Conservation (phyloP, 2,888 invertebrate species). For the Noctua janthe region DNA sequence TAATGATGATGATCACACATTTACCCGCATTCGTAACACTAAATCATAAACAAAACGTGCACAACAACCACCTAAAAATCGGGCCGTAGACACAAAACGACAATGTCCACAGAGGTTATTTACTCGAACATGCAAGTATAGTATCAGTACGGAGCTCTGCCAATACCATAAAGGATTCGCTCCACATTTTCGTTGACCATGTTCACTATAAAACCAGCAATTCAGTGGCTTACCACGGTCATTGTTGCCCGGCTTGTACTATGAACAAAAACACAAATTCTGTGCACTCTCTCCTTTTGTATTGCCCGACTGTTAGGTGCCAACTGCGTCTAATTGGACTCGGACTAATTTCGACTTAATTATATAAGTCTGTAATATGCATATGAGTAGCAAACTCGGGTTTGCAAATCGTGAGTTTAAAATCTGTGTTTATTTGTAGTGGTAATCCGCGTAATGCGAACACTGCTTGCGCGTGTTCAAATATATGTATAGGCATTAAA, state of each 20-base stretch:
- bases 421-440: conserved; percentile 29
- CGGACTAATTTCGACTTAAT: conserved; percentile 62
- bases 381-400: conserved; percentile 46
- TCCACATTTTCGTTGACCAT: conserved; percentile 65
- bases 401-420: conserved; percentile 50
- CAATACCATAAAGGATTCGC: conserved; percentile 64
- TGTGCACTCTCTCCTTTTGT: conserved; percentile 58
- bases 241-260: conserved; percentile 55
- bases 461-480: conserved; percentile 4
- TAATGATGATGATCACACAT: neutral
- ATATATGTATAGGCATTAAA: conserved; percentile 5
- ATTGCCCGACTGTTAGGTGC: conserved; percentile 60
- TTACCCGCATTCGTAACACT: neutral
- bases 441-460: neutral
- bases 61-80: conserved; percentile 16
- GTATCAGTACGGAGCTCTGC: conserved; percentile 59
- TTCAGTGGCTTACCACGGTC: conserved; percentile 63
- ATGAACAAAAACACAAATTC: conserved; percentile 66
- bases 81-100: conserved; percentile 42
- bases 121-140: conserved; percentile 55
- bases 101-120: conserved; percentile 40
- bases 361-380: conserved; percentile 56
- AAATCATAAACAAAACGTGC: conserved; percentile 12
- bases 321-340: conserved; percentile 63
- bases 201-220: conserved; percentile 65